Evolutionary conservation across 1,140 invertebrate genomes (phyloP), one percentile per base, ranked within the genome.

Genomic region (Frieseomelitta varia): DNA sequence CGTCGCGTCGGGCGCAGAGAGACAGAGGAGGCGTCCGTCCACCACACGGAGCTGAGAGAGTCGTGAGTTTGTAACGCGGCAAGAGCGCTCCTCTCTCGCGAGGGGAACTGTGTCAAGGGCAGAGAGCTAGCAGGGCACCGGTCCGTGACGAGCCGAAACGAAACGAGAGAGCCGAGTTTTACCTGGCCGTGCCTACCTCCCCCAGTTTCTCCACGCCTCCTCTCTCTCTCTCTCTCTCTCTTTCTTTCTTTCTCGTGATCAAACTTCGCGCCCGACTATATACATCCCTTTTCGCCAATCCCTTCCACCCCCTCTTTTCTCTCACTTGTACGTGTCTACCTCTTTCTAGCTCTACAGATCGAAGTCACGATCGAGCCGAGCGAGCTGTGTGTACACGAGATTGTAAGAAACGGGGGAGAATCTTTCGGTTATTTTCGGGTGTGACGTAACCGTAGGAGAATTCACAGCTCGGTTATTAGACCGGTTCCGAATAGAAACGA

Each of bases 21-120:
- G 69, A 1, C 14, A 24, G 24, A 88, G 84, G 87, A 65, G 87
- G 75, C 79, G 71, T 80, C 69, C 79, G 71, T 80, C 69, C 68
- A 77, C 61, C 24, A 17, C 73, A 39, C 82, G 67, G 78, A 56
- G 12, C 56, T 14, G 81, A 78, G 79, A 65, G 81, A 67, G 63
- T n/a, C 73, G 87, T 61, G 75, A 88, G 86, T 69, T 87, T 30
- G 84, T 85, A 79, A 79, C 84, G 65, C 81, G 69, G 88, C 84
- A 71, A 81, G 87, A 88, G 47, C 86, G 85, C 76, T 85, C 79
- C 89, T 85, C 89, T 85, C 86, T 87, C 81, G 75, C 88, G 76
- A 84, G 86, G 76, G 87, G 89, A 94, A 94, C 86, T 94, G 91
- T 94, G 93, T 93, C 93, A 94, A 94, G 93, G 93, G 92, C 93